These are phyloP conservation scores for Lycocorax pyrrhopterus DNA, from an alignment of 2,113 vertebrate genomes.

Conservation along the genomic window DNA sequence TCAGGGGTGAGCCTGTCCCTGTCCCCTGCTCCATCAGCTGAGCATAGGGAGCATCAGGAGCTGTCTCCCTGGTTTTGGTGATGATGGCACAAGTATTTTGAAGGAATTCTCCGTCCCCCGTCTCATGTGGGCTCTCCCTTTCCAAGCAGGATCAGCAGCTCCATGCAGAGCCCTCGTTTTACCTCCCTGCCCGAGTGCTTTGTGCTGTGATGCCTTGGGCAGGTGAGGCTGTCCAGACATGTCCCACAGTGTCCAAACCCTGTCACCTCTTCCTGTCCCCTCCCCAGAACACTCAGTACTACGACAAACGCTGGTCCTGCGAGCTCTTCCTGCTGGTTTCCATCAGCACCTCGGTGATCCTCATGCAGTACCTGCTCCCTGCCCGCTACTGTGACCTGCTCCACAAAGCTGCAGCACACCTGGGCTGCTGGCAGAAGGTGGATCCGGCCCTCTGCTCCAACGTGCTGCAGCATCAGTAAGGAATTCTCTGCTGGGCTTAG, in stretches of 20 bases:
- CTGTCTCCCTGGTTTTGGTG: not conserved
- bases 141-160: not conserved
- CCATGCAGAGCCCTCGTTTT: fast-evolving
- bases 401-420: constrained; percentile 93
- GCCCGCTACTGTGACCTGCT: constrained; percentile 95
- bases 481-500: not conserved
- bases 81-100: fast-evolving
- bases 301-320: constrained; percentile 97
- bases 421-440: constrained; percentile 99
- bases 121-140: not conserved
- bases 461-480: constrained; percentile 94
- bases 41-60: not conserved
- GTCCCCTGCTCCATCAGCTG: not conserved
- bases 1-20: not conserved
- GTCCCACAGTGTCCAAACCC: not conserved
- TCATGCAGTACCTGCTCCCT: constrained; percentile 92
- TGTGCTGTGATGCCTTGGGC: not conserved
- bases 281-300: constrained; percentile 93
- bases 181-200: not conserved
- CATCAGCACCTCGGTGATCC: constrained; percentile 92
- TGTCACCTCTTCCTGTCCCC: not conserved
- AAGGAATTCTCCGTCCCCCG: not conserved
- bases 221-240: not conserved
- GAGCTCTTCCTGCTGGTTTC: constrained; percentile 97
- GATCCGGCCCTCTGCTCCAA: constrained; percentile 96